These are phyloP conservation scores for Phalacrocorax brasilianus DNA, from an alignment of 2,113 vertebrate genomes.

Conservation along the genomic window DNA sequence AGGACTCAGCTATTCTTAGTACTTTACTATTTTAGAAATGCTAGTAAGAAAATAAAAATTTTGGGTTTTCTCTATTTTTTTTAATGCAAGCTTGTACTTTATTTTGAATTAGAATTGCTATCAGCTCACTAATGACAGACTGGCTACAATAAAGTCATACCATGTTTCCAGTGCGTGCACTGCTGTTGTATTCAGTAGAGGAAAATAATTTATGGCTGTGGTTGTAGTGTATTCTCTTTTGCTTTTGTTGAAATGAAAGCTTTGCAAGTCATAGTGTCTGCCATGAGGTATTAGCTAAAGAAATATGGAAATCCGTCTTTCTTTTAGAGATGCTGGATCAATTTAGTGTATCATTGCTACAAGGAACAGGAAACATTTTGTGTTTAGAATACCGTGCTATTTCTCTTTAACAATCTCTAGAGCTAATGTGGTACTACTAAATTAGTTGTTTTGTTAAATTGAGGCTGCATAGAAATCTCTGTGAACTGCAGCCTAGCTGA, in stretches of 20 bases:
- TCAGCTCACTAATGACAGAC: neutral
- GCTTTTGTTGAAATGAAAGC: neutral
- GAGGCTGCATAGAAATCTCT: neutral
- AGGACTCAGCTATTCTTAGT: neutral
- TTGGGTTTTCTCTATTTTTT: neutral
- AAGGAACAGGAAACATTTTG: neutral
- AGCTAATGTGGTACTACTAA: neutral
- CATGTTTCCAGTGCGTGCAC: neutral
- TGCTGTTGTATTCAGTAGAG: neutral
- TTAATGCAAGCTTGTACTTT: neutral
- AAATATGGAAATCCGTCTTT: neutral
- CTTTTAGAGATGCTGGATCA: neutral
- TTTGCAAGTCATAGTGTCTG: neutral
- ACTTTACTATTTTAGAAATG: neutral
- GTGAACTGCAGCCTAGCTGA: neutral
- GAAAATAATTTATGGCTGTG: neutral
- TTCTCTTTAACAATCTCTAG: neutral
- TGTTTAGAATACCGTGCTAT: neutral
- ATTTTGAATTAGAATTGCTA: neutral
- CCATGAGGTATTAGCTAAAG: neutral
- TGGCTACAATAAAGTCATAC: neutral
- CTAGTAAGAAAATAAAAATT: neutral
- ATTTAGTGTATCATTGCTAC: neutral
- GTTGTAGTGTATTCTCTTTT: neutral
- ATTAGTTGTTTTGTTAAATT: neutral